phyloP scores from a whole-genome alignment of 2,113 vertebrate species.

The Tiliqua scincoides region DNA sequence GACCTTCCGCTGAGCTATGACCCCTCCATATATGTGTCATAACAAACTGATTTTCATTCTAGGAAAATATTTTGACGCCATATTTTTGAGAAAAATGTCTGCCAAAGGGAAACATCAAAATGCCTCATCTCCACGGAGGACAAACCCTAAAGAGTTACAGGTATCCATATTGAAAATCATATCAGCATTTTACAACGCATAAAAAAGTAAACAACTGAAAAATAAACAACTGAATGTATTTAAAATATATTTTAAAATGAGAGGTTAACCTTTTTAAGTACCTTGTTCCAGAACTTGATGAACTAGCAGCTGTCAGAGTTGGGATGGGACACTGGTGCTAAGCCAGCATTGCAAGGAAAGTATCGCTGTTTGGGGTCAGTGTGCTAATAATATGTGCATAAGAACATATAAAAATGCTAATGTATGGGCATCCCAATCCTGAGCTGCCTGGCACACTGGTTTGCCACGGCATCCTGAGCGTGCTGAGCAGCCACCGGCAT shows the following conservation, averaged over 20 bases:
- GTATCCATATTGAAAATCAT: background rate
- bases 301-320: too few species aligned
- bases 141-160: background rate
- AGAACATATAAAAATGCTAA: too few species aligned
- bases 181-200: background rate
- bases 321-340: background rate
- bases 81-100: background rate
- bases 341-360: background rate
- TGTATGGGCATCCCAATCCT: too few species aligned
- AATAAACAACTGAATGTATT: background rate
- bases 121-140: accelerated
- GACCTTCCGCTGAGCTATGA: too few species aligned
- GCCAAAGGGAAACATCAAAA: too few species aligned
- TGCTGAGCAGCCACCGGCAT: too few species aligned
- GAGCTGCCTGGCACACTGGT: too few species aligned
- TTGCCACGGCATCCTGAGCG: too few species aligned
- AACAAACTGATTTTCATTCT: background rate
- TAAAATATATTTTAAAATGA: background rate
- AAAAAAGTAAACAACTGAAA: background rate
- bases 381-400: too few species aligned
- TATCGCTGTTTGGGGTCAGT: too few species aligned
- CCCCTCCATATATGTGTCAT: background rate
- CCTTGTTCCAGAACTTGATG: background rate
- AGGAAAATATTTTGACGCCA: background rate
- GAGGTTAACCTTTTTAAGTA: background rate